Base-by-base conservation (phyloP, 2,113 vertebrate species). In the Phoxinus phoxinus region DNA sequence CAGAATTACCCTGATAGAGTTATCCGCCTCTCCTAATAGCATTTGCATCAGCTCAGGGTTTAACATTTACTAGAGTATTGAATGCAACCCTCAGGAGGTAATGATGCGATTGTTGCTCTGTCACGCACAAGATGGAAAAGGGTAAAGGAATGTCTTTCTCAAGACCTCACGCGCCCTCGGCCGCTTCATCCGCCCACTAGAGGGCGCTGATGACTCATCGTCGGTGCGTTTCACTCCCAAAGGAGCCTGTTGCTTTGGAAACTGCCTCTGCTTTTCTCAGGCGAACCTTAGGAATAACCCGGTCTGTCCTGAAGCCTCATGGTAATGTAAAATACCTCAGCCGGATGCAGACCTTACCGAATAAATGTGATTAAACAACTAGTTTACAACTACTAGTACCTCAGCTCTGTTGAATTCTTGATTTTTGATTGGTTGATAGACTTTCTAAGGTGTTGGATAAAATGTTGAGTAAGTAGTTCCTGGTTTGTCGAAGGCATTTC, bases 131-230 rank as follows among this genome's bases (percentile, higher is more conserved):
- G 61, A 17, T 15, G 78, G 13, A 15, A 27, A 27, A 56, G 78
- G 37, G 75, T 81, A 6, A 17, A 86, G 53, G 67, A 30, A 41
- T 37, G 56, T 58, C 56, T 53, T 58, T 23, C 35, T 46, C 71
- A 48, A 15, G 23, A 12, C 71, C n/a, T 46, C n/a, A 2, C 2
- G 2, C 6, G 1, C 41, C 41, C 48, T 76, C 8, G 0, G 3
- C 3, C 3, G 17, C 41, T 76, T 53, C 13, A 19, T 76, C 44
- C 51, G 6, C 32, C 86, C 91, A 91, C 51, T 86, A 91, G 92
- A 83, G 90, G 46, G 85, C 90, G 90, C 87, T 89, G 81, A 17
- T 85, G 74, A 83, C 72, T 87, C 89, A 86, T 58, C 17, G 35
- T 23, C 44, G n/a, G 2, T 37, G 6, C 19, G n/a, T 23, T 59